Evolutionary conservation across 2,888 invertebrate species (phyloP), one percentile per base, ranked within the genome.

Genomic region (Eremobia ochroleuca): DNA sequence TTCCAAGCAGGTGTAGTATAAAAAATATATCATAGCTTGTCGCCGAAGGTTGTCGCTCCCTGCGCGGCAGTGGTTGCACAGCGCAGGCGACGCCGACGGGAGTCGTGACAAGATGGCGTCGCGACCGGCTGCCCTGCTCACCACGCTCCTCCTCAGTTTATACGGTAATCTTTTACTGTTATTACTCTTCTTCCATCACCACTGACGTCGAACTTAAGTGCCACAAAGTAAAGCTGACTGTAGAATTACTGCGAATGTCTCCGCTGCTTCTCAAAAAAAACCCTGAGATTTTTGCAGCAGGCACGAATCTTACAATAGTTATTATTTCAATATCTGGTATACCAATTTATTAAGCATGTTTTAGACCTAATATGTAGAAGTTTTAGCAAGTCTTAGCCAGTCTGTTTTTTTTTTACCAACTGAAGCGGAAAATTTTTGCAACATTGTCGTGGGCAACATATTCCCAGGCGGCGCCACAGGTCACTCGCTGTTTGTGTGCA

Each of bases 31-130:
- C n/a, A n/a, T 28, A 74, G 43, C 61, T 49, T 28, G 21, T 25
- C 1, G n/a, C 61, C 76, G 65, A 82, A 64, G 49, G 89, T 91
- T 87, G 79, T 9, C 66, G n/a, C 66, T 67, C 58, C 70, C 86
- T 87, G 88, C 31, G 58, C 49, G 65, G 59, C 52, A 59, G 55
- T 72, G n/a, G 62, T 59, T 58, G 81, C 78, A 25, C 46, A 49
- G 58, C 55, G 74, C 73, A 72, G 43, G 13, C 64, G 62, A 25
- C 65, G 67, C 46, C 28, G 52, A 59, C 77, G 77, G 77, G 73
- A 83, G 84, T 82, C 73, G 82, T 34, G n/a, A 59, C 90, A 87
- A 89, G 75, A 95, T 95, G 95, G 90, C 91, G 90, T 82, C 89
- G 73, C 86, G 85, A 34, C 75, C 87, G 66, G 78, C 85, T 71